Base-by-base conservation (phyloP, 2,888 invertebrate genomes). In the Phortica magna region DNA sequence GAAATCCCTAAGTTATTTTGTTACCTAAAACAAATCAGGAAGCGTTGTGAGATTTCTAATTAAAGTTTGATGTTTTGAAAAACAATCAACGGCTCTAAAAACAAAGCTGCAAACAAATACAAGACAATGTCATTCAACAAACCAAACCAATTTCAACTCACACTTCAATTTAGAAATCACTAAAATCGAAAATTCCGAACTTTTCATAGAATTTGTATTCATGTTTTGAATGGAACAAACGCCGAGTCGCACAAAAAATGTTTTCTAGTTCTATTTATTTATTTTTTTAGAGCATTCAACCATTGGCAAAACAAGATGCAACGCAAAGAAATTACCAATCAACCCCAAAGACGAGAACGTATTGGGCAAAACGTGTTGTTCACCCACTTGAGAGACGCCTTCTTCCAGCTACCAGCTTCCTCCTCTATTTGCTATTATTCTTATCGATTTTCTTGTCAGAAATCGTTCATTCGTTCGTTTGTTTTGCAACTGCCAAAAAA, bases 381-480 rank as follows among this genome's bases (percentile, higher is more conserved):
- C 31, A 0, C 2, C 31, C 31, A 31, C 31, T 31, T 31, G 0
- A 31, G 31, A 31, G 31, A 31, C 48, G 2, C 48, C 48, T 48
- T 12, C 48, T 9, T 12, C 10, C 14, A 5, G 4, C 48, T 1
- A 48, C 10, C 48, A 48, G 4, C 14, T 48, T 14, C 48, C 14
- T 5, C 48, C 48, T 6, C 48, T 3, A 78, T 48, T 77, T 80
- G 53, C 78, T 78, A 82, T 81, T 84, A 79, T 82, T 87, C 79
- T 80, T 87, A 85, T 85, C 84, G 85, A 85, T 85, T 85, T 87
- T 48, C 48, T 82, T 76, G 78, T 22, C 48, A 22, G 19, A 68
- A 81, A 81, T 81, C 79, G 68, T 78, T 78, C 78, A 73, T 81
- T 73, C 78, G 78, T 73, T 82, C 75, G 70, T 48, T 14, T 9